Percentiles rank a stretch among this genome's conserved stretches.
Evolutionary conservation across 2,797 vertebrate species (phyloP).

Genomic region (Myioborus melanocephalus): DNA sequence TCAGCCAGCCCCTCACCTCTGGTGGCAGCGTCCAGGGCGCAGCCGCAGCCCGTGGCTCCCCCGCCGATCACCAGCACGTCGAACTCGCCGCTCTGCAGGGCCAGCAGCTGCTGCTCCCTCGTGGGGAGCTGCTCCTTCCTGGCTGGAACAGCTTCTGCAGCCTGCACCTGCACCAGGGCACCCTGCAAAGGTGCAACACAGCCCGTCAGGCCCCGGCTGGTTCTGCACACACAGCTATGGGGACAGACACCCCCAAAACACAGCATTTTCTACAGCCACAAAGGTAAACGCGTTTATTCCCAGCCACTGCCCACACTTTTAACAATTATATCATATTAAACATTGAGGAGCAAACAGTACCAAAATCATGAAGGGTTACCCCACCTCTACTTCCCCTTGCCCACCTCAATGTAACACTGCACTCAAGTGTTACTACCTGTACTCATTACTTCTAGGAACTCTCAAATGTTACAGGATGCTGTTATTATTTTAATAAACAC

Average conservation of each 20-base stretch:
- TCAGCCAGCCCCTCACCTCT: conserved; percentile 79
- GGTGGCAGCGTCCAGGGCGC: conserved; percentile 92
- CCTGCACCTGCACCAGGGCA: conserved; percentile 79
- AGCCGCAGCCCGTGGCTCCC: conserved; percentile 93
- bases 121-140: conserved; percentile 78
- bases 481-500: not conserved
- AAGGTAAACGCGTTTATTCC: not conserved
- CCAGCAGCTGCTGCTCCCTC: conserved; percentile 80
- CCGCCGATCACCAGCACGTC: conserved; percentile 93
- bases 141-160: conserved; percentile 74
- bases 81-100: conserved; percentile 80
- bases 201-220: not conserved
- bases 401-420: not conserved
- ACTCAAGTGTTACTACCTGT: not conserved
- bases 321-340: not conserved
- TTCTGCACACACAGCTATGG: fast-evolving
- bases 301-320: not conserved
- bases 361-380: not conserved
- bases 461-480: not conserved
- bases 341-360: not conserved
- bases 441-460: not conserved
- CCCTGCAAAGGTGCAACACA: conserved; percentile 71
- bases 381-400: not conserved
- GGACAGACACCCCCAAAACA: not conserved
- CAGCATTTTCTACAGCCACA: fast-evolving